A percentile compares a stretch with the other conserved stretches of the same genome.
Conservation (phyloP, 1,140 invertebrate species). For the Pantala flavescens region DNA sequence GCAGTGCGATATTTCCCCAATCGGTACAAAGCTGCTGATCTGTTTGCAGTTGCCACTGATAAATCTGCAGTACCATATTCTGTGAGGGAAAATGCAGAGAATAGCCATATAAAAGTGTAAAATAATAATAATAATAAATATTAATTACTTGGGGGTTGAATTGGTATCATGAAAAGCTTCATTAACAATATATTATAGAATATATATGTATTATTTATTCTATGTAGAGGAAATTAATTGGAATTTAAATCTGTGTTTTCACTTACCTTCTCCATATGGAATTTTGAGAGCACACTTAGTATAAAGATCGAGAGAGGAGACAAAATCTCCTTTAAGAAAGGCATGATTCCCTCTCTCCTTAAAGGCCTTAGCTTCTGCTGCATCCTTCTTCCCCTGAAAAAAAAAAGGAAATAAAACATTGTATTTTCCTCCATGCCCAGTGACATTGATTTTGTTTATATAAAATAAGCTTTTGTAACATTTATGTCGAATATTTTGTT, state of each 20-base stretch:
- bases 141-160: too few relatives aligned
- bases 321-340: conserved; percentile 65
- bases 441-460: too few relatives aligned
- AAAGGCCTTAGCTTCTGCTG: conserved; percentile 46
- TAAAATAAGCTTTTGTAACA: too few relatives aligned
- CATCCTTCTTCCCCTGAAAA: conserved; percentile 41
- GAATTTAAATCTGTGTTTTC: too few relatives aligned
- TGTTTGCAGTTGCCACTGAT: conserved; percentile 51
- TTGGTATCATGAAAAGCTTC: too few relatives aligned
- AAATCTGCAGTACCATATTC: neutral
- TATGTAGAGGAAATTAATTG: too few relatives aligned
- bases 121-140: too few relatives aligned
- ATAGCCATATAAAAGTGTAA: too few relatives aligned
- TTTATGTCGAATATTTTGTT: too few relatives aligned
- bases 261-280: neutral
- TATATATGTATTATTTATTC: too few relatives aligned
- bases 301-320: conserved; percentile 62
- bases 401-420: neutral
- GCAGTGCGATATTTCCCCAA: conserved; percentile 55
- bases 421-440: too few relatives aligned
- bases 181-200: too few relatives aligned
- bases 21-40: conserved; percentile 78
- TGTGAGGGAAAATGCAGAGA: neutral
- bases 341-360: conserved; percentile 68
- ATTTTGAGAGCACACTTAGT: conserved; percentile 45